Evolutionary conservation across 1,140 invertebrate species (phyloP).

Genomic region (Zaprionus tsacasi): DNA sequence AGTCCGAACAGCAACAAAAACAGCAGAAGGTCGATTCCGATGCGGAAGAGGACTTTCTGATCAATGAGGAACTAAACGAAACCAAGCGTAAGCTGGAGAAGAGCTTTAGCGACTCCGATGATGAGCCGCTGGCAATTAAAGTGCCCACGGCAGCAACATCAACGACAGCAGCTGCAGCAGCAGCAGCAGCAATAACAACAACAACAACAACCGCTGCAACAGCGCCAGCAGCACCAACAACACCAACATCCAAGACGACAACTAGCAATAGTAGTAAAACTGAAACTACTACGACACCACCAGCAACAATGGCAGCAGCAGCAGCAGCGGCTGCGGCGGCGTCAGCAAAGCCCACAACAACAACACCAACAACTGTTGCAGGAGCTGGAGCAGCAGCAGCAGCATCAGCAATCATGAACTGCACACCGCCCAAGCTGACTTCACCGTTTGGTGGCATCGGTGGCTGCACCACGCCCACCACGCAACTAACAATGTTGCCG

Average conservation of each 20-base stretch:
- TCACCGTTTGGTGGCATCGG: background rate
- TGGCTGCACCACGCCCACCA: background rate
- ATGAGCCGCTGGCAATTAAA: slow-evolving; percentile 86
- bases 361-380: background rate
- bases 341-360: background rate
- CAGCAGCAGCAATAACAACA: slow-evolving; percentile 8
- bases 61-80: slow-evolving; percentile 80
- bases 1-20: slow-evolving; percentile 62
- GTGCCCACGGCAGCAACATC: slow-evolving; percentile 68
- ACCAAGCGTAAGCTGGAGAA: slow-evolving; percentile 84
- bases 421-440: background rate
- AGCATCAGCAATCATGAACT: slow-evolving; percentile 3
- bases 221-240: background rate
- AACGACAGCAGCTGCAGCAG: slow-evolving; percentile 35
- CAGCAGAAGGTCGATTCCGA: slow-evolving; percentile 71
- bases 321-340: background rate
- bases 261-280: too few species aligned
- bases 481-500: slow-evolving; percentile 65
- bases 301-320: slow-evolving; percentile 8
- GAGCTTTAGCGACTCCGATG: slow-evolving; percentile 86
- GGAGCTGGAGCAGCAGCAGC: background rate
- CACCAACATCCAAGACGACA: background rate
- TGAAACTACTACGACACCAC: background rate
- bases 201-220: background rate
- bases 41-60: slow-evolving; percentile 82